Base-by-base conservation (phyloP, 2,888 invertebrate genomes). In the Pogonocherus hispidulus region DNA sequence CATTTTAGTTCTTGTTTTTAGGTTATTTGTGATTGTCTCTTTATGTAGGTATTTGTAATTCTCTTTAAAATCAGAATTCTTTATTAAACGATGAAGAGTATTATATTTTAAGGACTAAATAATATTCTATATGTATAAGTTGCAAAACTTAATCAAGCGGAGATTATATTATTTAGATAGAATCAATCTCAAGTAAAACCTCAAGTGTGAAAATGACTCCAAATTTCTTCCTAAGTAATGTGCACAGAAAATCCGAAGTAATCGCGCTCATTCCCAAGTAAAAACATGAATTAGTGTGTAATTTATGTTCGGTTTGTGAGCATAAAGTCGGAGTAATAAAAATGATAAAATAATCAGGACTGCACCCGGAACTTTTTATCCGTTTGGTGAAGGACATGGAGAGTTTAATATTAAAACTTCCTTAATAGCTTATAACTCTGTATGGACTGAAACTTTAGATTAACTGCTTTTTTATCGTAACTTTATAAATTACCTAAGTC, bases 291-390 rank as follows among this genome's bases (percentile, higher is more conserved):
- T 57, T 56, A 65, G 51, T 56, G 56, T 56, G 32, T 59, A 51
- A 65, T 59, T 66, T 66, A 66, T 59, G 27, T 52, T 51, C 52
- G 19, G 16, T 32, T 9, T 52, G 27, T 44, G 51, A 27, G 47
- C 19, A 41, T 44, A 51, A 59, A 52, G 44, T 49, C 57, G 73
- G 74, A 73, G 78, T 73, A 72, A 78, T 78, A 78, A 78, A 78
- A 76, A 74, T 76, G 76, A 75, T 74, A 75, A 78, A 76, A 76
- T 76, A 76, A 78, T 76, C 76, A 73, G 72, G 73, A 67, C 52
- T 64, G 74, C 75, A 69, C 74, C 71, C 75, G 74, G 76, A 78
- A 76, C 75, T 78, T 76, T 74, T 73, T 74, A 76, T 73, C 73
- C 70, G 60, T 62, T 69, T 57, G 65, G 71, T 62, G 54, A 35